Percentiles rank a stretch among this genome's conserved stretches.
These are phyloP conservation scores for Parambassis ranga DNA, from an alignment of 2,797 vertebrate species.

Conservation along the genomic window DNA sequence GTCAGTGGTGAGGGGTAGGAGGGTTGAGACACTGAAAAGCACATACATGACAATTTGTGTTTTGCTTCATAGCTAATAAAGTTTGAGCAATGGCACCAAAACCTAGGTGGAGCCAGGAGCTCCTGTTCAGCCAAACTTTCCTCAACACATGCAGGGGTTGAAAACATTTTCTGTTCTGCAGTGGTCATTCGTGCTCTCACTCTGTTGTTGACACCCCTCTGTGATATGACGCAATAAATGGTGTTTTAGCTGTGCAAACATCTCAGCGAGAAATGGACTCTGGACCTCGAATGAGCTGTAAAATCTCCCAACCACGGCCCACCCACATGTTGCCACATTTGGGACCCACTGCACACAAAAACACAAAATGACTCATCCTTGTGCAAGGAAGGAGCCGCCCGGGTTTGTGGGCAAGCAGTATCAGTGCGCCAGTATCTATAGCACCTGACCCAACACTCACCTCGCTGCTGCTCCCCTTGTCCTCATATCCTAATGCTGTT, in stretches of 20 bases:
- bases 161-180: conserved; percentile 6
- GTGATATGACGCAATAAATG: conserved; percentile 45
- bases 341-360: conserved; percentile 53
- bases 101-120: no score
- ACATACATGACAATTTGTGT: conserved; percentile 17
- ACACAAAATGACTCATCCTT: conserved; percentile 59
- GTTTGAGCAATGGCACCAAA: not conserved
- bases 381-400: conserved; percentile 44
- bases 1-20: conserved; percentile 32
- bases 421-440: conserved; percentile 26
- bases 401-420: conserved; percentile 26
- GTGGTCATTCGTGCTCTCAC: conserved; percentile 4
- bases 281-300: conserved; percentile 57
- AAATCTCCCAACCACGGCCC: conserved; percentile 47
- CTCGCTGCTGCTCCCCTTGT: conserved; percentile 32
- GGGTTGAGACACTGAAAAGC: not conserved
- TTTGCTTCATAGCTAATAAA: not conserved
- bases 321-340: conserved; percentile 55
- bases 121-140: not conserved
- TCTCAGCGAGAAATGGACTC: conserved; percentile 56
- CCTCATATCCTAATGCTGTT: conserved; percentile 66
- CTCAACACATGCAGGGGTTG: not conserved
- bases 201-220: conserved; percentile 34
- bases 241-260: conserved; percentile 64
- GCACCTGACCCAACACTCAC: conserved; percentile 60